phyloP scores from a whole-genome alignment of 2,797 vertebrate genomes.

The Dipus sagitta region DNA sequence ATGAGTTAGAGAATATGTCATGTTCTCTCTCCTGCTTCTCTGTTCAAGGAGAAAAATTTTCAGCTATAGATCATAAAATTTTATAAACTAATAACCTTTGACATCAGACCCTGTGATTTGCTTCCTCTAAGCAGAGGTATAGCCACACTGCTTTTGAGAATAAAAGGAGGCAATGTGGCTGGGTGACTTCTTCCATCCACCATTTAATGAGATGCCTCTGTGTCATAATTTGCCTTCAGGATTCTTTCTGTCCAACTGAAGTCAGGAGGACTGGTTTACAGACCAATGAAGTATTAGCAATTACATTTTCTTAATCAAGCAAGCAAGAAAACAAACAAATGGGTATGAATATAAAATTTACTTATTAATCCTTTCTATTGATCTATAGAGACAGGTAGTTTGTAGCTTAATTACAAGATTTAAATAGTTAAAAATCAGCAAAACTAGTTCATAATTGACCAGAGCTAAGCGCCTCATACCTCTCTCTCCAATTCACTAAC shows the following conservation, averaged over 20 bases:
- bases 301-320: neutral
- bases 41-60: slow-evolving; percentile 44
- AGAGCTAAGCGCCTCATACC: slow-evolving; percentile 12
- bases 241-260: neutral
- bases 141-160: neutral
- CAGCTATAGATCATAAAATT: slow-evolving; percentile 43
- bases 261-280: slow-evolving; percentile 8
- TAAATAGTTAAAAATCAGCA: slow-evolving; percentile 49
- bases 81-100: slow-evolving; percentile 55
- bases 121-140: slow-evolving; percentile 9
- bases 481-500: neutral
- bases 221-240: slow-evolving; percentile 2
- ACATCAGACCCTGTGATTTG: slow-evolving; percentile 44
- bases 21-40: slow-evolving; percentile 9
- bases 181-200: neutral
- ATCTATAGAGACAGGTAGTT: slow-evolving; percentile 36
- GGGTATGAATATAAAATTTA: neutral
- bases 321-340: neutral
- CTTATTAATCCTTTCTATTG: slow-evolving; percentile 52
- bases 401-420: slow-evolving; percentile 64
- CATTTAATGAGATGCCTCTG: neutral
- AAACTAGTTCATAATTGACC: slow-evolving; percentile 30
- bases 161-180: slow-evolving; percentile 11
- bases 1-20: neutral
- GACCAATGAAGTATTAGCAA: neutral